Conservation (phyloP, 1,140 invertebrate genomes). For the Rhynchophorus ferrugineus region DNA sequence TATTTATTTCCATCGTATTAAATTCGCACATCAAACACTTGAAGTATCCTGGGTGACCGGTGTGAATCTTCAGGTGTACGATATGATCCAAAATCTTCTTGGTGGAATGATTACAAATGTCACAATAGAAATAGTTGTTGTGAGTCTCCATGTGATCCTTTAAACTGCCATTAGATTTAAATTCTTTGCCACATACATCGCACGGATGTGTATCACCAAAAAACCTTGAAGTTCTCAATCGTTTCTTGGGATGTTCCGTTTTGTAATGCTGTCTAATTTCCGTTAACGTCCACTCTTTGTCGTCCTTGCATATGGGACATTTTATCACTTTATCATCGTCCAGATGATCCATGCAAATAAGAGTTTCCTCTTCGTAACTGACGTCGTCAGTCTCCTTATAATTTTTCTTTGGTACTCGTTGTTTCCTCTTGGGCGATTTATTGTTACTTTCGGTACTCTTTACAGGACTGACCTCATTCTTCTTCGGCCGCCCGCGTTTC, state of each 20-base stretch:
- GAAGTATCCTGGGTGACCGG: conserved; percentile 43
- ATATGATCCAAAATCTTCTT: conserved; percentile 32
- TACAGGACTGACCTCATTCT: conserved; percentile 1
- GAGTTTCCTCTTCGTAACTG: conserved; percentile 6
- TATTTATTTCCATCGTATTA: conserved; percentile 29
- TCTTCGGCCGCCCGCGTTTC: conserved; percentile 26
- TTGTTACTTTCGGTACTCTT: background rate
- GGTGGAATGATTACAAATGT: conserved; percentile 32
- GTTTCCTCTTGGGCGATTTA: conserved; percentile 6
- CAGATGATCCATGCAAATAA: conserved; percentile 14
- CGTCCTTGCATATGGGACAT: conserved; percentile 28
- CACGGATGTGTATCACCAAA: conserved; percentile 56
- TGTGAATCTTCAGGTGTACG: conserved; percentile 39
- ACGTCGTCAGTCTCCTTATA: conserved; percentile 3
- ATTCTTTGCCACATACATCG: conserved; percentile 56
- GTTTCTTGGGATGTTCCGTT: conserved; percentile 24
- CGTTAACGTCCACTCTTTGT: conserved; percentile 19
- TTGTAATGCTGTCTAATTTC: conserved; percentile 29
- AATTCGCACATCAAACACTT: conserved; percentile 44
- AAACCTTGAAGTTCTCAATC: conserved; percentile 23
- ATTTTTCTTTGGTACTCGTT: conserved; percentile 12
- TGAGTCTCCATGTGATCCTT: conserved; percentile 44
- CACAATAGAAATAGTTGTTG: conserved; percentile 48
- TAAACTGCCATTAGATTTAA: conserved; percentile 33
- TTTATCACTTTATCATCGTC: conserved; percentile 19